Evolutionary conservation across 2,888 invertebrate species (phyloP).

Genomic region (Rhagophthalmus giganteus): DNA sequence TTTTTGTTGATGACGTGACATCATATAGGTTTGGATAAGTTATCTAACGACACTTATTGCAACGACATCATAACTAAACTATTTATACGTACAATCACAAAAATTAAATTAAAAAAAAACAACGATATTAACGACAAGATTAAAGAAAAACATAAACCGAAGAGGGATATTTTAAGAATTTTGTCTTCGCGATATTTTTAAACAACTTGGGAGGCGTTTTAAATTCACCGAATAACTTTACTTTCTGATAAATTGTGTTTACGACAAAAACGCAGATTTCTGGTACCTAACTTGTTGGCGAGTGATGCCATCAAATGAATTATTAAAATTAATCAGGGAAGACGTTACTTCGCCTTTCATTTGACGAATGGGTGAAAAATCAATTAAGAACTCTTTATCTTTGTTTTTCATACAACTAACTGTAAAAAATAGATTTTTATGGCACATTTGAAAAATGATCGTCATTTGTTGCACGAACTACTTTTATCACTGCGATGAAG

Average conservation of each 20-base stretch:
- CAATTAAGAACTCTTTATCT: constrained; percentile 25
- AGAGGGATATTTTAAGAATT: too few species aligned
- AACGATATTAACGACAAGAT: too few species aligned
- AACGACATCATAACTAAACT: too few species aligned
- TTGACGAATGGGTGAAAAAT: constrained; percentile 22
- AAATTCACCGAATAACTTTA: constrained; percentile 5
- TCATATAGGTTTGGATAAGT: too few species aligned
- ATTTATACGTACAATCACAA: too few species aligned
- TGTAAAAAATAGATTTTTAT: constrained; percentile 27
- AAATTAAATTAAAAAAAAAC: too few species aligned
- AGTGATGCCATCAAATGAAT: constrained; percentile 25
- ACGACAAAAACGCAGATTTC: constrained; percentile 13
- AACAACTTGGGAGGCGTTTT: constrained; percentile 4
- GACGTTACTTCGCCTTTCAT: constrained; percentile 12
- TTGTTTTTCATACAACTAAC: constrained; percentile 18
- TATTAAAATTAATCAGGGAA: constrained; percentile 25
- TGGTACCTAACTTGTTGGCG: too few species aligned
- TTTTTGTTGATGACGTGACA: too few species aligned
- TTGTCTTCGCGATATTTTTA: constrained; percentile 6
- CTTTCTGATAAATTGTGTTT: constrained; percentile 15
- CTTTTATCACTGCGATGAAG: constrained; percentile 31
- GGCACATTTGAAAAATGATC: constrained; percentile 24
- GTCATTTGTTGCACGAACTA: constrained; percentile 31
- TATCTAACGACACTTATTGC: too few species aligned
- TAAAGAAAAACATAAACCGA: too few species aligned